phyloP scores from a whole-genome alignment of 2,113 vertebrate species.

The Cebidichthys violaceus region DNA sequence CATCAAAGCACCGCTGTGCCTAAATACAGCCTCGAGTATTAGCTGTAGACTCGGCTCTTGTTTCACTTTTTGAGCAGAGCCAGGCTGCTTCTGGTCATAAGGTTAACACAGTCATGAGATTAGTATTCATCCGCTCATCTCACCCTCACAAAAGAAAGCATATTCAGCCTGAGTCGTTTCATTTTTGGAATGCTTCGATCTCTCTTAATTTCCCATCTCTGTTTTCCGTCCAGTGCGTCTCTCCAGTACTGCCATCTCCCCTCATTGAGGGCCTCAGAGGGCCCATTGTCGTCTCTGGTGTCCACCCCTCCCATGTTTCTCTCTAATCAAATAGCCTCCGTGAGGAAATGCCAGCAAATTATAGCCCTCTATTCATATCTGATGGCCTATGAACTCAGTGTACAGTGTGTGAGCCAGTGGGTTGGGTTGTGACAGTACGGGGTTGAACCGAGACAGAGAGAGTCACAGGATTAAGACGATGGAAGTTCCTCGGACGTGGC shows the following conservation, averaged over 20 bases:
- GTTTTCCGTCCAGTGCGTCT: constrained; percentile 11
- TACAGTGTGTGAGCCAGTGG: constrained; percentile 24
- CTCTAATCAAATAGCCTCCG: constrained; percentile 74
- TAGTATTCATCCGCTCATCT: neutral
- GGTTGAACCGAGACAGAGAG: constrained; percentile 7
- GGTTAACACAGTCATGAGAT: neutral
- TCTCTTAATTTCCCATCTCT: neutral
- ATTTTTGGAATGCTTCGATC: neutral
- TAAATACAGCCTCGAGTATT: neutral
- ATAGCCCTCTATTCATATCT: constrained; percentile 77
- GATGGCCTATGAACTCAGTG: constrained; percentile 70
- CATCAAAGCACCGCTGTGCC: neutral
- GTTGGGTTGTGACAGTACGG: neutral
- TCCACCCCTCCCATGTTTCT: constrained; percentile 43
- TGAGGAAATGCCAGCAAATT: constrained; percentile 83
- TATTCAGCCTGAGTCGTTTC: neutral
- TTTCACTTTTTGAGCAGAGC: too few relatives aligned
- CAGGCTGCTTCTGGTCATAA: too few relatives aligned
- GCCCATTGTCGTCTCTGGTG: constrained; percentile 69
- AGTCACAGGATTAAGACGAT: constrained; percentile 27
- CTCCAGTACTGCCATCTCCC: constrained; percentile 32
- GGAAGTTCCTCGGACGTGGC: constrained; percentile 53
- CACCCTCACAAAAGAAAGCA: too few relatives aligned
- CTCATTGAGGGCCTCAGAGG: constrained; percentile 54
- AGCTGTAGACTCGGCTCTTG: neutral